phyloP scores from a whole-genome alignment of 2,888 invertebrate species.

The Icerya purchasi region DNA sequence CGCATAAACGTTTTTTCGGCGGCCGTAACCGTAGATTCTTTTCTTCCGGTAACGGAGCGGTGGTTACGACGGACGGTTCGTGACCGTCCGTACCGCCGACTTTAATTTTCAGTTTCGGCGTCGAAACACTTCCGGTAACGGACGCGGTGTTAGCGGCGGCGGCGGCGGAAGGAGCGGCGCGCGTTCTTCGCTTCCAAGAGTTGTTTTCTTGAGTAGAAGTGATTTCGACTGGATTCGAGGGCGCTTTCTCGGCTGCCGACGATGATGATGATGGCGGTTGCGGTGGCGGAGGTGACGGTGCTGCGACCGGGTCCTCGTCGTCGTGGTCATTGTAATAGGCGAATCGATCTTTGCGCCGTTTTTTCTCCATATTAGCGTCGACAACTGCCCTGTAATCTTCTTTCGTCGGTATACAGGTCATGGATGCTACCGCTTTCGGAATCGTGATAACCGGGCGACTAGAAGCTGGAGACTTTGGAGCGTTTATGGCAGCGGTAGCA shows the following conservation, averaged over 20 bases:
- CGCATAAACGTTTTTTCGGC: conserved; percentile 56
- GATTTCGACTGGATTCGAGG: background rate
- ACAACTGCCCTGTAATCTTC: conserved; percentile 54
- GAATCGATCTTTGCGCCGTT: conserved; percentile 36
- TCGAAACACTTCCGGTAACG: conserved; percentile 18
- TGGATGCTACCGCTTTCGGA: conserved; percentile 72
- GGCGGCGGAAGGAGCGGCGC: background rate
- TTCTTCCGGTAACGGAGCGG: conserved; percentile 26
- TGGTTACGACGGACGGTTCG: conserved; percentile 12
- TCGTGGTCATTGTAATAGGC: background rate
- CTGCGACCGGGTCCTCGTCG: conserved; percentile 21
- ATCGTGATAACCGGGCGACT: conserved; percentile 41
- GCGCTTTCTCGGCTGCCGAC: background rate
- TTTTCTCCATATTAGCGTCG: conserved; percentile 40
- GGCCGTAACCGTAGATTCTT: conserved; percentile 33
- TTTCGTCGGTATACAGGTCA: conserved; percentile 65
- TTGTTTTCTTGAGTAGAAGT: background rate
- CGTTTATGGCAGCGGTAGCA: conserved; percentile 30
- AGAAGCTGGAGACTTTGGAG: background rate
- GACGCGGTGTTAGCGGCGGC: conserved; percentile 2
- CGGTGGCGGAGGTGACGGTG: conserved; percentile 22
- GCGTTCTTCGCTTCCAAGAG: background rate
- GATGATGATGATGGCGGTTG: background rate
- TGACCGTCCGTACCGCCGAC: conserved; percentile 28
- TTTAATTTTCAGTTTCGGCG: conserved; percentile 59